phyloP scores from a whole-genome alignment of 2,113 vertebrate genomes.

The Proterorhinus semilunaris region DNA sequence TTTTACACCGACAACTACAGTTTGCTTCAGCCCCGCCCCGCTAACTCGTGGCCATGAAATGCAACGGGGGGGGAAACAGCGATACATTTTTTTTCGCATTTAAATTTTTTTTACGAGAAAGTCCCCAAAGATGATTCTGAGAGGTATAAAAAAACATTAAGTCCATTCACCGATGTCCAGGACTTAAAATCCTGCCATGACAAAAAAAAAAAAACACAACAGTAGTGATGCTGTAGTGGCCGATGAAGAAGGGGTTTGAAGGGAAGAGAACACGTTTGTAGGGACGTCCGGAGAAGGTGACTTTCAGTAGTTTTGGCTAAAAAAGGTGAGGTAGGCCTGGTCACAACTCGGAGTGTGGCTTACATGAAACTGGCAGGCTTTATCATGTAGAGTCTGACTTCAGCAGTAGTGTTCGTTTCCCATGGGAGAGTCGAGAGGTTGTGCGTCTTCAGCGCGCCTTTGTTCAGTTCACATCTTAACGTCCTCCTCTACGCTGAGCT shows the following conservation, averaged over 20 bases:
- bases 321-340: slow-evolving; percentile 81
- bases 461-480: slow-evolving; percentile 84
- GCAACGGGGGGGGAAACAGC: slow-evolving; percentile 8
- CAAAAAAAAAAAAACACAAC: slow-evolving; percentile 40
- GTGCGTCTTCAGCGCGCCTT: slow-evolving; percentile 42
- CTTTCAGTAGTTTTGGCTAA: slow-evolving; percentile 82
- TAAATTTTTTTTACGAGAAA: too few species aligned
- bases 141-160: slow-evolving; percentile 17
- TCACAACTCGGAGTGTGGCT: slow-evolving; percentile 76
- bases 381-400: slow-evolving; percentile 61
- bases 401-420: slow-evolving; percentile 56
- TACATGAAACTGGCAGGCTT: slow-evolving; percentile 77
- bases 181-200: slow-evolving; percentile 60
- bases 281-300: slow-evolving; percentile 27
- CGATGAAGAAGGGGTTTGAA: slow-evolving; percentile 27
- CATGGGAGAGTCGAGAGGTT: slow-evolving; percentile 45
- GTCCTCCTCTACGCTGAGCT: slow-evolving; percentile 97
- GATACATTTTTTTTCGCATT: too few species aligned
- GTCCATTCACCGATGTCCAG: slow-evolving; percentile 54
- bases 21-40: slow-evolving; percentile 25
- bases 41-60: slow-evolving; percentile 21
- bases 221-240: slow-evolving; percentile 58
- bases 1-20: slow-evolving; percentile 11
- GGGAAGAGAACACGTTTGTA: slow-evolving; percentile 1
- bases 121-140: slow-evolving; percentile 23